phyloP scores from a whole-genome alignment of 2,797 vertebrate species.

The Notoglanidium macrostoma region DNA sequence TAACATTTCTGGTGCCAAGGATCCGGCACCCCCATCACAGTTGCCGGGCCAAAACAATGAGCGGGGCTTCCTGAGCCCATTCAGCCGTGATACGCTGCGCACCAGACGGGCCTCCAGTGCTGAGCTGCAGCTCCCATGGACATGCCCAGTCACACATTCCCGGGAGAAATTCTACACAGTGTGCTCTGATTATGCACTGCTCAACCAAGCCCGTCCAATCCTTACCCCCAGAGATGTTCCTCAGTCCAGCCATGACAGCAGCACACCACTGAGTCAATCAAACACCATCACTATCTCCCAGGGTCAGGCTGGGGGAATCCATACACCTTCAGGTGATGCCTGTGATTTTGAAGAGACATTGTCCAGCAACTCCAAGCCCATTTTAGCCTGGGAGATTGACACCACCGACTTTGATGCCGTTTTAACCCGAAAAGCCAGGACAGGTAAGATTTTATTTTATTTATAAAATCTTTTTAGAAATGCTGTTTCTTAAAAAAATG shows the following conservation, averaged over 20 bases:
- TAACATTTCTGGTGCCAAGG: slow-evolving; percentile 75
- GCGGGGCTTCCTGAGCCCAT: slow-evolving; percentile 70
- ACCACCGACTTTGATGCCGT: slow-evolving; percentile 89
- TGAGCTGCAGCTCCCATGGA: slow-evolving; percentile 89
- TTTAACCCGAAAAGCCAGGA: slow-evolving; percentile 82
- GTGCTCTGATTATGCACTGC: slow-evolving; percentile 96
- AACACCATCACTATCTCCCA: slow-evolving; percentile 70
- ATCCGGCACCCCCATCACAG: slow-evolving; percentile 70
- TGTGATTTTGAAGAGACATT: slow-evolving; percentile 81
- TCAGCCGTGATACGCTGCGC: slow-evolving; percentile 72
- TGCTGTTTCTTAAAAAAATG: neutral
- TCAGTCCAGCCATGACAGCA: slow-evolving; percentile 70
- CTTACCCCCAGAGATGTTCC: slow-evolving; percentile 69
- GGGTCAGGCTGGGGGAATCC: slow-evolving; percentile 69
- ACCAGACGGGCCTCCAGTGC: slow-evolving; percentile 78
- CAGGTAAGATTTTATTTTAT: slow-evolving; percentile 75
- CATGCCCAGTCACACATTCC: slow-evolving; percentile 94
- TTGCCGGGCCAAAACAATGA: slow-evolving; percentile 64
- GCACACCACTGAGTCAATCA: slow-evolving; percentile 69
- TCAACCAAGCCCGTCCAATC: slow-evolving; percentile 88
- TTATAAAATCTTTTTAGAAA: neutral
- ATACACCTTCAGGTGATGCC: slow-evolving; percentile 78
- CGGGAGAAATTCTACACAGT: slow-evolving; percentile 98
- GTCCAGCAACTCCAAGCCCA: slow-evolving; percentile 77
- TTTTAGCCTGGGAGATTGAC: slow-evolving; percentile 97